Base-by-base conservation (phyloP, 2,113 vertebrate genomes). In the Saccopteryx leptura region DNA sequence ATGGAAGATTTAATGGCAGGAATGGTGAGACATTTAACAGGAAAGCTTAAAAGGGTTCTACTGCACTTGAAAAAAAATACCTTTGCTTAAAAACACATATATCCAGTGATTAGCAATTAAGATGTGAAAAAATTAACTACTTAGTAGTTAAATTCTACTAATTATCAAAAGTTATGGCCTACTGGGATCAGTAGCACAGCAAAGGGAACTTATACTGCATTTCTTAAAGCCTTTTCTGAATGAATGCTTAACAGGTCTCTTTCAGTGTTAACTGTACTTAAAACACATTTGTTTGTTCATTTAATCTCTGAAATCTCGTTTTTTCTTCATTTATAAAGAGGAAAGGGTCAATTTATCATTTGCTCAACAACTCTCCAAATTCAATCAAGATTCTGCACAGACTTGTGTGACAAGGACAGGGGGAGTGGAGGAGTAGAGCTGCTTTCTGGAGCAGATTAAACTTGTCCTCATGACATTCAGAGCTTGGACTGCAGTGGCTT, bases 401-500 rank as follows among this genome's bases (percentile, higher is more conserved):
- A 31, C 75, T 0, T 33, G 61, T 31, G 28, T 85, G 94, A 68
- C 79, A 78, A 91, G 96, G 5, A 5, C 2, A 7, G 76, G 95
- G 90, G 71, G 78, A 96, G 88, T 39, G 50, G 14, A 33, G 68
- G 48, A 50, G 80, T 60, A 86, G 76, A 74, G 74, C 78, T 50
- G 56, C 50, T 97, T 87, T 66, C 80, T 79, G 96, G 63, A 95
- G 65, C 82, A 94, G 82, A 46, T 84, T 5, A 23, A 58, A 89
- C 12, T 65, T 61, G 88, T 88, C 71, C 24, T 63, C 39, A 1
- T 5, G 81, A 58, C 24, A 11, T 96, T 99, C 98, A 99, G 98
- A 99, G 98, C 97, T 99, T 99, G 98, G 99, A 98, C 93, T 99
- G 99, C 97, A 99, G 97, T 0, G 99, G 99, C 96, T 99, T 99